Conservation (phyloP, 2,797 vertebrate species). For the Fistularia commersonii region DNA sequence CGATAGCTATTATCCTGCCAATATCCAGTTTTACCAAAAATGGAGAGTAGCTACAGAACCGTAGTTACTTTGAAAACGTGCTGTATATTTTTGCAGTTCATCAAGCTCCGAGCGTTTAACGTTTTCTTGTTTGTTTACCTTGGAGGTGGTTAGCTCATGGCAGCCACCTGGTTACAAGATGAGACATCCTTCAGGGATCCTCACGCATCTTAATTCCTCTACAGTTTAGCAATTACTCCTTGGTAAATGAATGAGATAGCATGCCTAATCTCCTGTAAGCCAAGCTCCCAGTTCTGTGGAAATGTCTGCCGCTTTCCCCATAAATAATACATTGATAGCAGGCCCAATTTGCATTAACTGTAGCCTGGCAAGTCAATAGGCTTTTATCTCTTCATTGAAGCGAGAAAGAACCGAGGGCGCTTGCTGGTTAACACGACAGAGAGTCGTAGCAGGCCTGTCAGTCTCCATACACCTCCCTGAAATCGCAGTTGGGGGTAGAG, state of each 20-base stretch:
- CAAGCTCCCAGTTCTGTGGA: slow-evolving; percentile 77
- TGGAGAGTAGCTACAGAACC: no score
- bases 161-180: slow-evolving; percentile 64
- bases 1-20: no score
- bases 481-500: slow-evolving; percentile 44
- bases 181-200: slow-evolving; percentile 64
- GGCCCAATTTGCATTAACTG: slow-evolving; percentile 79
- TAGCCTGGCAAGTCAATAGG: slow-evolving; percentile 74
- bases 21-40: no score
- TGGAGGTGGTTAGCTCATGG: slow-evolving; percentile 52
- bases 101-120: slow-evolving; percentile 13
- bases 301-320: slow-evolving; percentile 70
- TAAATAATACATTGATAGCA: slow-evolving; percentile 80
- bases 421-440: slow-evolving; percentile 61
- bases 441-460: slow-evolving; percentile 62
- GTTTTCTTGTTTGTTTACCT: slow-evolving; percentile 50
- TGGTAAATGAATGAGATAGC: slow-evolving; percentile 79
- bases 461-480: slow-evolving; percentile 54
- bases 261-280: slow-evolving; percentile 81
- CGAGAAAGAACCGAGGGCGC: slow-evolving; percentile 62
- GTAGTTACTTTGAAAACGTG: no score
- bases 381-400: slow-evolving; percentile 79
- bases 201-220: slow-evolving; percentile 71
- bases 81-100: not conserved
- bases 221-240: slow-evolving; percentile 79